Conservation (phyloP, 2,797 vertebrate species). For the Parambassis ranga region DNA sequence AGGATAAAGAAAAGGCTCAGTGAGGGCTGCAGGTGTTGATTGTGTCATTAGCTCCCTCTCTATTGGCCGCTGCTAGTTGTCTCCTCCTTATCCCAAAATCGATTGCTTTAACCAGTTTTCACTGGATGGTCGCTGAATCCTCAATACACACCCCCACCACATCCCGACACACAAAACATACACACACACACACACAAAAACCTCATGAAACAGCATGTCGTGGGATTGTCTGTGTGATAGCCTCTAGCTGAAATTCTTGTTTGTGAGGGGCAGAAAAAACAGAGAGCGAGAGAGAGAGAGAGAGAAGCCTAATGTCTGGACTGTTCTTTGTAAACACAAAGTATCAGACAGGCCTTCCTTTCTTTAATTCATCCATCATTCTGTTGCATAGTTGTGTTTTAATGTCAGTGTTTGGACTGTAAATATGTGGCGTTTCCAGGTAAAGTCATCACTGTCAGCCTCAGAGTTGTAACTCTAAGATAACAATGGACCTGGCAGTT, state of each 20-base stretch:
- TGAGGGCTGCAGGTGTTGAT: conserved; percentile 78
- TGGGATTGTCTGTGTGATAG: conserved; percentile 44
- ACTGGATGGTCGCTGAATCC: conserved; percentile 59
- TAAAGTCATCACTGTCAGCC: neutral
- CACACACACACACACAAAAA: conserved; percentile 10
- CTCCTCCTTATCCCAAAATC: conserved; percentile 71
- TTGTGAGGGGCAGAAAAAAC: conserved; percentile 54
- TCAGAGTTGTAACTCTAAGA: neutral
- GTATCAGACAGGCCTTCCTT: conserved; percentile 4
- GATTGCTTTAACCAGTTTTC: conserved; percentile 75
- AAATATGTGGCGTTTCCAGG: neutral
- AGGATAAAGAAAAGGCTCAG: conserved; percentile 70
- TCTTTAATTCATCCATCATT: neutral
- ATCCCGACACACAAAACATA: conserved; percentile 10
- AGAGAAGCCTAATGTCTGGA: conserved; percentile 14
- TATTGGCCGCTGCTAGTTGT: conserved; percentile 68
- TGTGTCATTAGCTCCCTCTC: conserved; percentile 77
- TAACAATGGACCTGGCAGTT: neutral
- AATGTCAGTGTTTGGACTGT: neutral
- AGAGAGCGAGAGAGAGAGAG: conserved; percentile 11
- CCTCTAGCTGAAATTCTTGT: conserved; percentile 63
- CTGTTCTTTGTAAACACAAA: conserved; percentile 34
- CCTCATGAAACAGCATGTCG: conserved; percentile 32
- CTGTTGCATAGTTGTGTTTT: neutral
- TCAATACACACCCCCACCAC: neutral